Conservation (phyloP, 2,888 invertebrate genomes). For the Oxyscelio sp. region DNA sequence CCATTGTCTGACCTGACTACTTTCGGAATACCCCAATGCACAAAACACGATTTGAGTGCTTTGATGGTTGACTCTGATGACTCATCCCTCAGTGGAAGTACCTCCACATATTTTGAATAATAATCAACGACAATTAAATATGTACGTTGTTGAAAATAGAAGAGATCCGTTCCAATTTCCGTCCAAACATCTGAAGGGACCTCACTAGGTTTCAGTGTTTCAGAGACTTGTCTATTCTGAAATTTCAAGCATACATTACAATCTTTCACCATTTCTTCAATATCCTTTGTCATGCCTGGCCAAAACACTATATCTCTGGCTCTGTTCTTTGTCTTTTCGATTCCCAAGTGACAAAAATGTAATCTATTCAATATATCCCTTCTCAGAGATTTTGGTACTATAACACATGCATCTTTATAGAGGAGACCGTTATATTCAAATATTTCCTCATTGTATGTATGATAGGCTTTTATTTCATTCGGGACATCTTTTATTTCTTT, state of each 20-base stretch:
- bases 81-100: too few relatives aligned
- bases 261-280: constrained; percentile 23
- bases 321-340: constrained; percentile 58
- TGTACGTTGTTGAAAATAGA: constrained; percentile 23
- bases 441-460: constrained; percentile 46
- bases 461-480: constrained; percentile 58
- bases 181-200: constrained; percentile 45
- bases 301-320: constrained; percentile 64
- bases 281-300: constrained; percentile 54
- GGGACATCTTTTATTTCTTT: constrained; percentile 63
- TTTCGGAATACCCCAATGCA: constrained; percentile 59
- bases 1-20: constrained; percentile 64
- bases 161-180: constrained; percentile 41
- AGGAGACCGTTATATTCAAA: constrained; percentile 40
- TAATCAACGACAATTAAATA: constrained; percentile 64
- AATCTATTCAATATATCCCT: constrained; percentile 34
- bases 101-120: constrained; percentile 53
- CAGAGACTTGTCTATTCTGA: constrained; percentile 42
- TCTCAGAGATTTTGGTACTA: constrained; percentile 74
- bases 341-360: constrained; percentile 71
- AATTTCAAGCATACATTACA: constrained; percentile 62
- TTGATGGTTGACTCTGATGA: constrained; percentile 40
- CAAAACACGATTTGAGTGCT: constrained; percentile 54
- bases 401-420: constrained; percentile 42
- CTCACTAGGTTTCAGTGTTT: constrained; percentile 41